phyloP scores from a whole-genome alignment of 1,140 invertebrate genomes.

The Hormaphis cornu region DNA sequence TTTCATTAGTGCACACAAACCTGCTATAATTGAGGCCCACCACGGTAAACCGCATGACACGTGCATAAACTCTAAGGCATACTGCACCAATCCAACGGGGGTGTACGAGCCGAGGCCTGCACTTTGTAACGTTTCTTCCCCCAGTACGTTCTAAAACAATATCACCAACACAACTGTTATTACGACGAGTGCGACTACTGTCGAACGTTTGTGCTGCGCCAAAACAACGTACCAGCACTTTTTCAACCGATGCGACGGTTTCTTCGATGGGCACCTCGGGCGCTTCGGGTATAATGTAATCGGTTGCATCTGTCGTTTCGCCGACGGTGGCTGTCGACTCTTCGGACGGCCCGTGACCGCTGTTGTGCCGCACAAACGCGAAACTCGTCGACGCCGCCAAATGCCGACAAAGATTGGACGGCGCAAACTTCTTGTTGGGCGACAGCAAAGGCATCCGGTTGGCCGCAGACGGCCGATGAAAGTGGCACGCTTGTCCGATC shows the following conservation, averaged over 20 bases:
- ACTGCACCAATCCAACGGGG: conserved; percentile 71
- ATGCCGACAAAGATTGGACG: neutral
- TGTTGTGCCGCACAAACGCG: neutral
- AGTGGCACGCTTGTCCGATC: neutral
- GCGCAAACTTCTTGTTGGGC: neutral
- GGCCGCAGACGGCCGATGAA: neutral
- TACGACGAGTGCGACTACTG: neutral
- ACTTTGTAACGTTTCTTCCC: conserved; percentile 66
- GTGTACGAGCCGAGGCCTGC: conserved; percentile 68
- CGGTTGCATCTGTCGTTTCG: neutral
- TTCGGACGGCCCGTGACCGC: neutral
- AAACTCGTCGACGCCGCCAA: neutral
- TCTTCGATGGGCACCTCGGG: neutral
- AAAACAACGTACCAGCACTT: neutral
- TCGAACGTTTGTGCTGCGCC: neutral
- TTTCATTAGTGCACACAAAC: conserved; percentile 44
- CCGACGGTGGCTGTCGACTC: neutral
- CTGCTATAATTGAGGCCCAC: conserved; percentile 73
- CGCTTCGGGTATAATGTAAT: conserved; percentile 3
- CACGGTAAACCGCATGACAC: conserved; percentile 68
- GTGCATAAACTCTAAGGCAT: conserved; percentile 71
- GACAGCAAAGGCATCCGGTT: neutral
- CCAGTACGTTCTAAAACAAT: conserved; percentile 39
- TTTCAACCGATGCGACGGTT: neutral
- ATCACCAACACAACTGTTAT: neutral